Evolutionary conservation across 2,113 vertebrate species (phyloP), one percentile per base, ranked within the genome.

Genomic region (Corydoras sp.): DNA sequence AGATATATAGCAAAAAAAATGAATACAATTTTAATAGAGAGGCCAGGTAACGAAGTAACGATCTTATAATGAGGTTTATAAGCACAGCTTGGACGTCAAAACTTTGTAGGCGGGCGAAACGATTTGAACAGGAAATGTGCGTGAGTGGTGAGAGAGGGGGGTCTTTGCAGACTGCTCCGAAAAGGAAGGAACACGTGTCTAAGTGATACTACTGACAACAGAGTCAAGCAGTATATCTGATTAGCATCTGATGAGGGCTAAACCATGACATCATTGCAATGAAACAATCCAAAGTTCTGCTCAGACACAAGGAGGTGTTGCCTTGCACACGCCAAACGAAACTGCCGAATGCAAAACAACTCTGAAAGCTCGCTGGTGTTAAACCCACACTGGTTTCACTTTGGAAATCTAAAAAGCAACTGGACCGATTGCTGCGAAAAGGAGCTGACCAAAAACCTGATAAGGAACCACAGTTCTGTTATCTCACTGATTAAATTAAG

Each of bases 241-340:
- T 86, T 81, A 86, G 76, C 74, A 85, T 80, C 82, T 74, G 50
- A 81, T 71, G 58, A 68, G 31, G 24, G 65, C 32, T 62, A 55
- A 68, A 72, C 69, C 66, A 83, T 86, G 86, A 88, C 82, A 81
- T 85, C 86, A 89, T 75, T 62, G 10, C 35, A 48, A 9, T 80
- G 79, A 78, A 81, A 65, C 35, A 71, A 76, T 85, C 78, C 81
- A 86, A 77, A 79, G 58, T 61, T 77, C 63, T 60, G 4, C 24
- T 67, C 30, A 67, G 82, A 82, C 74, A 72, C 59, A 71, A 76
- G 65, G 53, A 77, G 74, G 67, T 72, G 65, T 75, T 78, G 72
- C 62, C 55, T 49, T 71, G 69, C 69, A 81, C 63, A 35, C 69
- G 54, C 58, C 29, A 60, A 73, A 62, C 56, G 66, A 71, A 76